phyloP scores from a whole-genome alignment of 2,888 invertebrate species.

The Amorpha juglandis region DNA sequence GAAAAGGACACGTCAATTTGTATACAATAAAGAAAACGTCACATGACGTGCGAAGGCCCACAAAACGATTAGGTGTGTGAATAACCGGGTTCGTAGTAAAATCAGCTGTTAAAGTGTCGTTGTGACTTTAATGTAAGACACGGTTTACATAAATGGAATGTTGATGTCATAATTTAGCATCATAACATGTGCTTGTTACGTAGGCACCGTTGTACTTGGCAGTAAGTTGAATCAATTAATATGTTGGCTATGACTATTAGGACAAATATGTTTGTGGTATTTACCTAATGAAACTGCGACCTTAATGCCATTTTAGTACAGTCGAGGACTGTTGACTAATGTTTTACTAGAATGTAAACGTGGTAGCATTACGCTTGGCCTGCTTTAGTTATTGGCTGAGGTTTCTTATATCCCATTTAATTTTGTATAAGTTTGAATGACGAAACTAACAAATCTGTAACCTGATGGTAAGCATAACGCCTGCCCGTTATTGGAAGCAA shows the following conservation, averaged over 20 bases:
- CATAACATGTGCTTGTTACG: conserved; percentile 26
- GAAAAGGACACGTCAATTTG: conserved; percentile 11
- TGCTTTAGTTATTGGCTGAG: too few species aligned
- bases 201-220: conserved; percentile 13
- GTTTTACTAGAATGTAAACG: not conserved
- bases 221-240: conserved; percentile 24
- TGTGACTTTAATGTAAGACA: conserved; percentile 41
- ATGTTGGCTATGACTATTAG: not conserved
- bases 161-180: conserved; percentile 41
- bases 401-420: not conserved
- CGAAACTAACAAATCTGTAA: too few species aligned
- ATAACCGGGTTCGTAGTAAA: conserved; percentile 45
- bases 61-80: conserved; percentile 33
- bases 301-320: not conserved
- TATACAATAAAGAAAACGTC: conserved; percentile 27
- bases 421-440: too few species aligned
- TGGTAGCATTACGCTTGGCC: not conserved
- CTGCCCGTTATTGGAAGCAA: too few species aligned
- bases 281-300: not conserved
- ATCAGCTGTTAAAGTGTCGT: conserved; percentile 49
- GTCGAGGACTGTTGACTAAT: not conserved
- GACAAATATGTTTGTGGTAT: not conserved
- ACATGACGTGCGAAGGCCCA: conserved; percentile 27
- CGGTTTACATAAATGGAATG: conserved; percentile 44
- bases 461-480: too few species aligned